These are phyloP conservation scores for Struthidea cinerea DNA, from an alignment of 2,113 vertebrate genomes.

Conservation along the genomic window DNA sequence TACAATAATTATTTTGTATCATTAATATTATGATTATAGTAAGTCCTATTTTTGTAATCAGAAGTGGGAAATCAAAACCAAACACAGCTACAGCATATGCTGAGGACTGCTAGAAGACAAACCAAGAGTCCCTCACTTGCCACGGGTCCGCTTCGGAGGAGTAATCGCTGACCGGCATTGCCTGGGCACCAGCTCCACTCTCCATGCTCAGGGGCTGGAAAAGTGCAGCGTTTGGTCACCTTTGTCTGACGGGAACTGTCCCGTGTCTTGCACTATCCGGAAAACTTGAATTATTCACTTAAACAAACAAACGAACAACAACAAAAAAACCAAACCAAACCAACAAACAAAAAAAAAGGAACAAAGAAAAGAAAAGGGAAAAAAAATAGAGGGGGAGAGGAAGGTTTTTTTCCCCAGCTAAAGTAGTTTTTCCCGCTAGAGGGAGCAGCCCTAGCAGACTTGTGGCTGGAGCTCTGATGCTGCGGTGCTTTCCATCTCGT, in stretches of 20 bases:
- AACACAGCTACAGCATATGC: neutral
- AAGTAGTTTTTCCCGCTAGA: conserved; percentile 59
- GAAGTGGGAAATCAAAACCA: conserved; percentile 13
- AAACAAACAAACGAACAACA: too few species aligned
- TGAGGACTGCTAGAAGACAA: neutral
- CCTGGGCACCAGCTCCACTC: neutral
- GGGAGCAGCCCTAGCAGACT: conserved; percentile 56
- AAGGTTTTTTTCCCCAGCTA: neutral
- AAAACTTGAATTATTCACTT: conserved; percentile 57
- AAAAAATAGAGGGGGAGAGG: rapidly evolving
- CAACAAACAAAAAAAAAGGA: too few species aligned
- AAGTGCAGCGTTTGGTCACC: neutral
- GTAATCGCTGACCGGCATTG: neutral
- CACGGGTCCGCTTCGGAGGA: neutral
- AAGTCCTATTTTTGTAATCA: conserved; percentile 59
- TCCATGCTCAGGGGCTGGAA: neutral
- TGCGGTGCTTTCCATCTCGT: neutral
- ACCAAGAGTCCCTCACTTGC: neutral
- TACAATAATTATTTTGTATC: conserved; percentile 54
- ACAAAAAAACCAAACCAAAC: neutral
- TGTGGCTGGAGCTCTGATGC: neutral
- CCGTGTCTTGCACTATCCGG: conserved; percentile 48
- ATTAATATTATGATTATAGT: conserved; percentile 44
- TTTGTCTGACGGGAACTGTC: neutral
- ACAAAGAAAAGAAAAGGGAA: neutral